Percentiles rank a stretch among this genome's conserved stretches.
These are phyloP conservation scores for Aphelocoma coerulescens DNA, from an alignment of 2,113 vertebrate genomes.

Conservation along the genomic window DNA sequence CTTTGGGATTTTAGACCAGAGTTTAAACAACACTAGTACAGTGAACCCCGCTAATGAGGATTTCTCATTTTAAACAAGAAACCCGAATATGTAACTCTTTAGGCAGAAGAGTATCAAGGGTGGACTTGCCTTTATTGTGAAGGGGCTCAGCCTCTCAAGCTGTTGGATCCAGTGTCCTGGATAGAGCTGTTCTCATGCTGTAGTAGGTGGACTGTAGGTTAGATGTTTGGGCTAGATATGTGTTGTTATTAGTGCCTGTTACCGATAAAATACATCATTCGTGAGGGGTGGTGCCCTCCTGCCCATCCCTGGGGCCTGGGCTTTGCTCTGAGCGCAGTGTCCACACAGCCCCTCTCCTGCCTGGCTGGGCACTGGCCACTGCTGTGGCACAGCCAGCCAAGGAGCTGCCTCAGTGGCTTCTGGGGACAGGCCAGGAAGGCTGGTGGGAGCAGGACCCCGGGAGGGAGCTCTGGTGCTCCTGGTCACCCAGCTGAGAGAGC, in stretches of 20 bases:
- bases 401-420: not conserved
- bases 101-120: not conserved
- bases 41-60: not conserved
- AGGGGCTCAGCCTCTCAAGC: not conserved
- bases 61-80: not conserved
- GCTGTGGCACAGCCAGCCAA: not conserved
- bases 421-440: not conserved
- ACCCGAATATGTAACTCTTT: not conserved
- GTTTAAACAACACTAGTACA: not conserved
- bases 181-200: not conserved
- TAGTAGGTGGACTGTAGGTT: not conserved
- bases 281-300: not conserved
- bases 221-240: not conserved
- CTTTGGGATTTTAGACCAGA: not conserved
- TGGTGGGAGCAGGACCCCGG: not conserved
- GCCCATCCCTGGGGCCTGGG: fast-evolving
- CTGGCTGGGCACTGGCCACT: fast-evolving
- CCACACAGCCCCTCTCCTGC: fast-evolving
- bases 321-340: not conserved
- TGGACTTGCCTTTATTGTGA: not conserved
- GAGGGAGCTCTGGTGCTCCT: not conserved
- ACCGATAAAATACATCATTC: not conserved
- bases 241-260: not conserved
- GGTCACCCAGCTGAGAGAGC: not conserved
- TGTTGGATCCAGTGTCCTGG: not conserved